Evolutionary conservation across 2,113 vertebrate species (phyloP).

Genomic region (Corythoichthys intestinalis): DNA sequence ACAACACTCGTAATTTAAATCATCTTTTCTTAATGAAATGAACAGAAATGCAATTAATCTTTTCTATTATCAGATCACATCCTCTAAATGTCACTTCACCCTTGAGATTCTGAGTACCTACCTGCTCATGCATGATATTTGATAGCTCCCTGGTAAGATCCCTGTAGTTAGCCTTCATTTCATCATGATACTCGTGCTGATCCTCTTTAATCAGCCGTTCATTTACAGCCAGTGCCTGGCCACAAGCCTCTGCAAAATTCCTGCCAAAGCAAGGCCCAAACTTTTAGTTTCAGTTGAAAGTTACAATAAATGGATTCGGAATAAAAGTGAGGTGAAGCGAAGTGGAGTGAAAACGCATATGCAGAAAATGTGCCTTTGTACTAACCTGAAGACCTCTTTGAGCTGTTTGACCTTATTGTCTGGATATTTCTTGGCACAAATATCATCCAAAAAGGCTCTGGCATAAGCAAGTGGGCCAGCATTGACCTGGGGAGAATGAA

Average conservation of each 20-base stretch:
- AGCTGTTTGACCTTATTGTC: constrained; percentile 97
- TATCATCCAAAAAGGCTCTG: constrained; percentile 91
- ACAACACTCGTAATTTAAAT: neutral
- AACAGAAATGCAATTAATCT: too few relatives aligned
- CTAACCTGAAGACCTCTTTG: constrained; percentile 96
- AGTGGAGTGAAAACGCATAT: neutral
- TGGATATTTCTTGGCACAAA: constrained; percentile 89
- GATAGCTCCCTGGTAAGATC: constrained; percentile 92
- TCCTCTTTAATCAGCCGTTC: constrained; percentile 95
- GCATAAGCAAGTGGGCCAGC: constrained; percentile 94
- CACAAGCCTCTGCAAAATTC: constrained; percentile 95
- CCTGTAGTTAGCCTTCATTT: constrained; percentile 95
- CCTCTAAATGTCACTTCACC: neutral
- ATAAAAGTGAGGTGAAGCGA: neutral
- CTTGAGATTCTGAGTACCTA: constrained; percentile 31
- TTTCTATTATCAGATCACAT: neutral
- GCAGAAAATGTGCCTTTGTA: neutral
- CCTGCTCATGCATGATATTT: constrained; percentile 94
- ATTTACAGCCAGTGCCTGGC: constrained; percentile 85
- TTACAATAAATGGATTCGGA: neutral
- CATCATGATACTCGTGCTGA: constrained; percentile 95
- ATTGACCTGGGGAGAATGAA: constrained; percentile 79
- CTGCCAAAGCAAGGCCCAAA: constrained; percentile 55
- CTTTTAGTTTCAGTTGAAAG: neutral
- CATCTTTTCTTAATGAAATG: too few relatives aligned